Conservation (phyloP, 1,140 invertebrate species). For the Zeugodacus cucurbitae region DNA sequence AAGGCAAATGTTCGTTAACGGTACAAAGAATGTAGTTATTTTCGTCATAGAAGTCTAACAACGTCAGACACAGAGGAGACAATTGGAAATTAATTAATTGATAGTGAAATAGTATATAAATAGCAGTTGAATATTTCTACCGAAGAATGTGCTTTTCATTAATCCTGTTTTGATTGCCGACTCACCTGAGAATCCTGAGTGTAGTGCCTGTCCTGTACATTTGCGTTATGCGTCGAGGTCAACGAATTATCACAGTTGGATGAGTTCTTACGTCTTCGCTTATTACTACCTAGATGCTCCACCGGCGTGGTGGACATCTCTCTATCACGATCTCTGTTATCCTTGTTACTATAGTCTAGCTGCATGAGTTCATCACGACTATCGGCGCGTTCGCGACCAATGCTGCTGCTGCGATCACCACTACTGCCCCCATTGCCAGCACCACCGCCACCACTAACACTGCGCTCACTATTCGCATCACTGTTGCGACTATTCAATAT, state of each 20-base stretch:
- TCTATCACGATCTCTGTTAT: slow-evolving; percentile 60
- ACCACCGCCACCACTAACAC: slow-evolving; percentile 39
- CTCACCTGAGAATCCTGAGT: slow-evolving; percentile 74
- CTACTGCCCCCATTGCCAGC: slow-evolving; percentile 22
- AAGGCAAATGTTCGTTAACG: too few species aligned
- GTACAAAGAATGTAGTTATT: too few species aligned
- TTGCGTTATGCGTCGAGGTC: slow-evolving; percentile 72
- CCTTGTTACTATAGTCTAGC: slow-evolving; percentile 64
- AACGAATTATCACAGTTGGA: slow-evolving; percentile 75
- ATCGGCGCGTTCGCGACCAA: slow-evolving; percentile 56
- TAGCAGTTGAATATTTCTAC: too few species aligned
- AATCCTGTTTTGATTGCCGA: not conserved
- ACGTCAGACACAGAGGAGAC: too few species aligned
- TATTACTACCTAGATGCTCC: slow-evolving; percentile 69
- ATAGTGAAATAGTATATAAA: too few species aligned
- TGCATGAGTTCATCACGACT: slow-evolving; percentile 64
- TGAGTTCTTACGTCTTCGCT: slow-evolving; percentile 77
- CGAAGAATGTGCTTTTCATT: not conserved
- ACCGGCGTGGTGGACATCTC: slow-evolving; percentile 65
- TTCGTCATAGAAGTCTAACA: too few species aligned
- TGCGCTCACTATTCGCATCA: slow-evolving; percentile 60
- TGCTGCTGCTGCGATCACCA: not conserved
- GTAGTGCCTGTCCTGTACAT: slow-evolving; percentile 70
- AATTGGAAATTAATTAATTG: too few species aligned
- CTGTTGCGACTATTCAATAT: slow-evolving; percentile 53